Percentiles rank a stretch among this genome's conserved stretches.
phyloP scores from a whole-genome alignment of 1,140 invertebrate genomes.

The Diachasma alloeum region DNA sequence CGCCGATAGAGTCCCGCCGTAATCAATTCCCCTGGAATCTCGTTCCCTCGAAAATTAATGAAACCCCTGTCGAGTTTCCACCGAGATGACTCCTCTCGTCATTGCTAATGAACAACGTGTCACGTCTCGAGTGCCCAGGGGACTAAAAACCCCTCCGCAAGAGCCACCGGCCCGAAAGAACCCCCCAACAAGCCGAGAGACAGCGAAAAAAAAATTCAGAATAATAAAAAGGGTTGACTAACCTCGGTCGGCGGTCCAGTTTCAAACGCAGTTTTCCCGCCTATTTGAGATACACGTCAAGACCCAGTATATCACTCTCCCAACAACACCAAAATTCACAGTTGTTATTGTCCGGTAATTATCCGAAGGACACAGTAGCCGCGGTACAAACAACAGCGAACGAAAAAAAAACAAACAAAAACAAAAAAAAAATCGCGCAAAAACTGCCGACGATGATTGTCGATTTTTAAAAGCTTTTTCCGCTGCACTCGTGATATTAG shows the following conservation, averaged over 20 bases:
- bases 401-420: not conserved
- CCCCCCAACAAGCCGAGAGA: too few relatives aligned
- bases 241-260: conserved; percentile 58
- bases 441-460: too few relatives aligned
- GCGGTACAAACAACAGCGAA: not conserved
- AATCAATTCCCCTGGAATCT: not conserved
- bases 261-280: conserved; percentile 43
- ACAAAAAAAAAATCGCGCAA: not conserved
- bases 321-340: not conserved
- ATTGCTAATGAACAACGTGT: conserved; percentile 17
- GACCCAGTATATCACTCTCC: not conserved
- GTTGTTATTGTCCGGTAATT: not conserved
- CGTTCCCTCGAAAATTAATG: not conserved
- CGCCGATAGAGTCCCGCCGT: not conserved
- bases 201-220: not conserved
- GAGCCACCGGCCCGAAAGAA: not conserved
- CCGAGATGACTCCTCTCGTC: not conserved
- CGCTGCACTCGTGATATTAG: too few relatives aligned
- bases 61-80: not conserved
- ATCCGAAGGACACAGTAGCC: not conserved
- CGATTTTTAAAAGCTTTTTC: too few relatives aligned
- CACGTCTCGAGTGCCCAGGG: not conserved
- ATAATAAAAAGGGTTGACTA: conserved; percentile 32
- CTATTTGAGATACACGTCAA: conserved; percentile 3
- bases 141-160: not conserved